Evolutionary conservation across 2,888 invertebrate genomes (phyloP), one percentile per base, ranked within the genome.

Genomic region (Caenorhabditis sulstoni): DNA sequence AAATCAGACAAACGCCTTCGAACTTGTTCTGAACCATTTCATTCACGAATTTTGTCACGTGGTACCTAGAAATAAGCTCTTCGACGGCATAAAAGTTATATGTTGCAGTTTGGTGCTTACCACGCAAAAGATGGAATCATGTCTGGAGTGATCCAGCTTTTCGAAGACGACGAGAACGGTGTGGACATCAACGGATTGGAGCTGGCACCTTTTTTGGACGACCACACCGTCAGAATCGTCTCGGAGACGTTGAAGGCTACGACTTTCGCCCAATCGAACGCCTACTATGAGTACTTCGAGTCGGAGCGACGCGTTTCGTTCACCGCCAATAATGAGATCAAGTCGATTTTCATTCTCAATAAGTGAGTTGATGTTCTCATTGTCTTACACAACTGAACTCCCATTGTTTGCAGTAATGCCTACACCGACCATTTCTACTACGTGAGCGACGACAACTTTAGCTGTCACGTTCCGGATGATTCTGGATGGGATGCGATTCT

Each of bases 401-500:
- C n/a, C n/a, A n/a, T n/a, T n/a, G n/a, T n/a, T 47, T 64, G 20
- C 44, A 65, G 65, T 12, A 16, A 52, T 14, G 3, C 16, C 35
- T 65, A 65, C 53, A 65, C 65, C 16, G 23, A 44, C 1, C 22
- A 16, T 4, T 64, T 52, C 11, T 52, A 22, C 44, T 64, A 23
- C 16, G 2, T 16, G 41, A 7, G 3, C 35, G 29, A 44, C 16
- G 9, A 16, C 37, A 35, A 41, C 0, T 53, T 65, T 18, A 11
- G 18, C 3, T 29, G 29, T 0, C n/a, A 35, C 16, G 14, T 45
- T 0, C 65, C 65, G 1, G 20, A 8, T 3, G 23, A 62, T 5
- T 52, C 50, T 12, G 53, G 44, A 35, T 65, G 65, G 65, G 65
- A 65, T 29, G 16, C 35, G 1, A 2, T 65, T 11, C 9, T 65